phyloP scores from a whole-genome alignment of 2,888 invertebrate species.

The Ptychoptera albimana region DNA sequence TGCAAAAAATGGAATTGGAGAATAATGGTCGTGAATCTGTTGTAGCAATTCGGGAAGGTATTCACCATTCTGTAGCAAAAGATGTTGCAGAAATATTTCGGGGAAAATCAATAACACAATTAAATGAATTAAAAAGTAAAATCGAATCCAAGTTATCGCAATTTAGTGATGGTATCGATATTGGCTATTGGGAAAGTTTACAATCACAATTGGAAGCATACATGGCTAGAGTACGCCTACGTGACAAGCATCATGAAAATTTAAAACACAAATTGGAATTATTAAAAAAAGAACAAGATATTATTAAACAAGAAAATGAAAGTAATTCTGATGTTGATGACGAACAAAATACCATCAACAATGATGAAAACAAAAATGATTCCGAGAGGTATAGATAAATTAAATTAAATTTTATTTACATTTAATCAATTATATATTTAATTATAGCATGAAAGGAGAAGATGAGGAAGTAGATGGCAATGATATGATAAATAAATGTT shows the following conservation, averaged over 20 bases:
- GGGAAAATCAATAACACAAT: conserved; percentile 78
- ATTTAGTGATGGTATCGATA: conserved; percentile 79
- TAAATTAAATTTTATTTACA: not conserved
- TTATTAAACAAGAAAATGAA: conserved; percentile 15
- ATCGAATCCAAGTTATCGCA: conserved; percentile 77
- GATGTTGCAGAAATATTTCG: conserved; percentile 85
- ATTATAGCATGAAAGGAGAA: not conserved
- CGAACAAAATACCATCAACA: conserved; percentile 7
- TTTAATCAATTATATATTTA: no score
- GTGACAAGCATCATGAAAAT: conserved; percentile 85
- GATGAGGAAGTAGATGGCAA: conserved; percentile 8
- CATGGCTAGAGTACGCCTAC: conserved; percentile 79
- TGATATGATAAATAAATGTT: conserved; percentile 30
- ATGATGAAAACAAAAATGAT: conserved; percentile 4
- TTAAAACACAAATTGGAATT: conserved; percentile 74
- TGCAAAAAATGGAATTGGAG: conserved; percentile 59
- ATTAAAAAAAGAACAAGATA: conserved; percentile 68
- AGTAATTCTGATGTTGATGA: conserved; percentile 15
- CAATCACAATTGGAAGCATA: conserved; percentile 91
- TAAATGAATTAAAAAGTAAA: conserved; percentile 65
- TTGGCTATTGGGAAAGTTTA: conserved; percentile 96
- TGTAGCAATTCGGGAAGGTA: conserved; percentile 32
- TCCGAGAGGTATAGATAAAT: not conserved
- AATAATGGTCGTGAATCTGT: conserved; percentile 27
- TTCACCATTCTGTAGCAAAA: conserved; percentile 79